Evolutionary conservation across 2,797 vertebrate species (phyloP).

Genomic region (Lagodon rhomboides): DNA sequence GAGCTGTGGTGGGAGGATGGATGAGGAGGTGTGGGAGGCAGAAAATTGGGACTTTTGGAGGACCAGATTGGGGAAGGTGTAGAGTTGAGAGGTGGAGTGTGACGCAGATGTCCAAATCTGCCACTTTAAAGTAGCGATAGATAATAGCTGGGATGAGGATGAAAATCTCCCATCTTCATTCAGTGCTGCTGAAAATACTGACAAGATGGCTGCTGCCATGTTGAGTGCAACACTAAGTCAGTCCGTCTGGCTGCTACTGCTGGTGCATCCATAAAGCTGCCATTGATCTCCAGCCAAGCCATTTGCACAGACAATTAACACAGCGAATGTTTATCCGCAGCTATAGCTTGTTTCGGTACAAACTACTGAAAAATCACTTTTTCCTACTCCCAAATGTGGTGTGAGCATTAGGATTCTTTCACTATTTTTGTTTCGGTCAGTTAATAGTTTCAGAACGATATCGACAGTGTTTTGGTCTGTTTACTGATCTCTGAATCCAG

Average conservation of each 20-base stretch:
- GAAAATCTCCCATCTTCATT: constrained; percentile 47
- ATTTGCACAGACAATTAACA: constrained; percentile 71
- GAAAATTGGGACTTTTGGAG: constrained; percentile 30
- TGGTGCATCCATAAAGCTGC: constrained; percentile 62
- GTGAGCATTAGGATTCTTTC: background rate
- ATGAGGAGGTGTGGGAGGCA: constrained; percentile 39
- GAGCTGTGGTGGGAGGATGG: constrained; percentile 20
- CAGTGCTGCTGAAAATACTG: constrained; percentile 56
- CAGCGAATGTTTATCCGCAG: constrained; percentile 52
- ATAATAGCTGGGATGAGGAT: constrained; percentile 10
- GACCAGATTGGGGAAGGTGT: background rate
- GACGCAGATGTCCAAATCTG: background rate
- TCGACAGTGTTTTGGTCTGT: constrained; percentile 30
- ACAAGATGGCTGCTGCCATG: constrained; percentile 70
- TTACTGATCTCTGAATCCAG: constrained; percentile 32
- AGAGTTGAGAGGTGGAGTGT: background rate
- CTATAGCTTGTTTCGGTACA: constrained; percentile 41
- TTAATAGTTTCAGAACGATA: constrained; percentile 20
- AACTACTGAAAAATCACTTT: constrained; percentile 29
- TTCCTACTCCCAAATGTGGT: constrained; percentile 13
- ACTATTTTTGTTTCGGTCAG: background rate
- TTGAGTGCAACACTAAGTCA: constrained; percentile 43
- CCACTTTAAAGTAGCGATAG: constrained; percentile 1
- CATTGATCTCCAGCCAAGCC: constrained; percentile 66
- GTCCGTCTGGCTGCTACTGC: constrained; percentile 55